Evolutionary conservation across 2,113 vertebrate genomes (phyloP).

Genomic region (Pygoscelis adeliae): DNA sequence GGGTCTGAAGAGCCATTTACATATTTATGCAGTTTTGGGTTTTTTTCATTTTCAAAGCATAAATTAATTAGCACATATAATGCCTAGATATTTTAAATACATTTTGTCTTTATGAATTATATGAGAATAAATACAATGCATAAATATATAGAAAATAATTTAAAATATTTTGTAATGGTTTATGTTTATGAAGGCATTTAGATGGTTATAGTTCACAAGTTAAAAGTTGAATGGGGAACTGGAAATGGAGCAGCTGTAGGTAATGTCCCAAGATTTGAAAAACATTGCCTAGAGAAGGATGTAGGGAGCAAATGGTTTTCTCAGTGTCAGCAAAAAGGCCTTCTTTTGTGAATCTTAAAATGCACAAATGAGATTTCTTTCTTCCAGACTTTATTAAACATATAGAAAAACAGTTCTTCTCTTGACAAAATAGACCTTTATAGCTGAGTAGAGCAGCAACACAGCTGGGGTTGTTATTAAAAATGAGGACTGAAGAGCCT

Average conservation of each 20-base stretch:
- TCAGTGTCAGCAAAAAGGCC: neutral
- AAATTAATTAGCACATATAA: neutral
- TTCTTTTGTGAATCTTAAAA: neutral
- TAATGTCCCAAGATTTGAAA: neutral
- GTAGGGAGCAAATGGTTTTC: neutral
- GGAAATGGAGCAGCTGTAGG: neutral
- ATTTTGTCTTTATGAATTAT: neutral
- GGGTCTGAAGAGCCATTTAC: neutral
- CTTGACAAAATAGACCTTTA: neutral
- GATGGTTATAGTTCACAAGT: neutral
- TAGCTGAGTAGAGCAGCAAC: neutral
- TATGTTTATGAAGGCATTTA: neutral
- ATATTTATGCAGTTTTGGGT: neutral
- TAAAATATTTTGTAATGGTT: neutral
- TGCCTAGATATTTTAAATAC: neutral
- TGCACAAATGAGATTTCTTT: neutral
- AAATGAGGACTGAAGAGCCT: neutral
- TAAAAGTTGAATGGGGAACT: neutral
- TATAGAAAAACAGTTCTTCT: neutral
- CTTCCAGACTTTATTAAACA: neutral
- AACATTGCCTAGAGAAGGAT: neutral
- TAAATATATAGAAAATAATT: neutral
- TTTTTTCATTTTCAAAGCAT: neutral
- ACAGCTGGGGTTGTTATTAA: neutral
- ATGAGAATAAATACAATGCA: neutral